Evolutionary conservation across 2,888 invertebrate species (phyloP), one percentile per base, ranked within the genome.

Genomic region (Lasius fuliginosus): DNA sequence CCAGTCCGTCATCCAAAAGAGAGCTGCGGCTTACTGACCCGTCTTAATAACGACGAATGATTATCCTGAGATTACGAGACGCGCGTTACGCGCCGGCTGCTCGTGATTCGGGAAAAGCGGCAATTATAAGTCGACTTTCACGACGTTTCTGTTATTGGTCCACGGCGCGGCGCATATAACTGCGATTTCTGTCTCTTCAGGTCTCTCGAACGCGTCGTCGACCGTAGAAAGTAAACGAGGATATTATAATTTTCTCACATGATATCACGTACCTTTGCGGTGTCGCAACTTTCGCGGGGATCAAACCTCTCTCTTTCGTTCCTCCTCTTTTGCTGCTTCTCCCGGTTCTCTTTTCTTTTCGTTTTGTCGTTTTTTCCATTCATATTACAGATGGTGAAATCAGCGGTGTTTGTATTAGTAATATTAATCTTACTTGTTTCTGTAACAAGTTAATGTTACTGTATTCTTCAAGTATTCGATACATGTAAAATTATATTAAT

Each of bases 1-100:
- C 93, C 94, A 93, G 91, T 89, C 90, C 85, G 83, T 85, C 90
- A 88, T 85, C 86, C 89, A 87, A 69, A 49, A 81, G 73, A 76
- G 76, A 79, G 68, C 83, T 49, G 64, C 33, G 33, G 68, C n/a
- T n/a, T n/a, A n/a, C n/a, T n/a, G n/a, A 67, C 36, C 83, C 85
- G 73, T 85, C 82, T 90, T 86, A 88, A 90, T 87, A 85, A 90
- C 88, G 79, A 86, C 79, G 49, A 56, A 81, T 71, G 84, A 88
- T 86, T 81, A 76, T 85, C 83, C 77, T 74, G 5, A 11, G 15
- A 46, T 84, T 76, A 75, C 83, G 73, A 74, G 67, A 76, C 65
- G 75, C 74, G 62, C 77, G 71, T 71, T 49, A 33, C 68, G 68
- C 67, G 18, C 9, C 46, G 42, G 18, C 65, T 5, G 64, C 33